Evolutionary conservation across 2,113 vertebrate species (phyloP).

Genomic region (Tympanuchus pallidicinctus): DNA sequence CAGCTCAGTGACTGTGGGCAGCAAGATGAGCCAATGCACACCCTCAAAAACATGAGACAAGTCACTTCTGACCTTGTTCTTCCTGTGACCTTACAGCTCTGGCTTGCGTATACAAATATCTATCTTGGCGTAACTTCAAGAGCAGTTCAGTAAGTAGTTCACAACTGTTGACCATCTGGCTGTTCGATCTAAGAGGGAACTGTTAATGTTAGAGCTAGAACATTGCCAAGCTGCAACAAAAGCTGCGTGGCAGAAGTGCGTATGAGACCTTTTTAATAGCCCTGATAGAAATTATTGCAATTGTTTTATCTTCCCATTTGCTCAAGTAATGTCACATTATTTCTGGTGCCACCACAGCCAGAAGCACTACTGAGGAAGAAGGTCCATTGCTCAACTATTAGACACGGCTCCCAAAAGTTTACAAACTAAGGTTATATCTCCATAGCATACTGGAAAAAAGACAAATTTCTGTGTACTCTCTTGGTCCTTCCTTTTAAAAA

Average conservation of each 20-base stretch:
- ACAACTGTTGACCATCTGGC: constrained; percentile 68
- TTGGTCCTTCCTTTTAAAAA: background rate
- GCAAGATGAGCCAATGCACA: background rate
- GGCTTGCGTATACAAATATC: constrained; percentile 14
- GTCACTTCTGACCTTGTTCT: constrained; percentile 53
- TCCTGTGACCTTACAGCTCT: constrained; percentile 41
- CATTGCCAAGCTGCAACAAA: constrained; percentile 41
- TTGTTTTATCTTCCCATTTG: background rate
- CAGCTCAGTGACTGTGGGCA: background rate
- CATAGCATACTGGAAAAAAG: background rate
- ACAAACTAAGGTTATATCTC: background rate
- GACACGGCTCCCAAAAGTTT: background rate
- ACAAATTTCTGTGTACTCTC: background rate
- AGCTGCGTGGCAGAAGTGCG: background rate
- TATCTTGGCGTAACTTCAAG: constrained; percentile 43
- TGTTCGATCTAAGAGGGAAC: constrained; percentile 49
- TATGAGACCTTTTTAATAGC: background rate
- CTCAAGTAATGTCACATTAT: background rate
- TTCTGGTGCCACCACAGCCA: background rate
- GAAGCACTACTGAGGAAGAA: background rate
- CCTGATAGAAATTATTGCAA: background rate
- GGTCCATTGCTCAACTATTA: background rate
- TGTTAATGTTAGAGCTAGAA: constrained; percentile 19
- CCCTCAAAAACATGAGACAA: background rate
- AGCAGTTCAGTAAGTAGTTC: constrained; percentile 44